These are phyloP conservation scores for Addax nasomaculatus DNA, from an alignment of 2,113 vertebrate genomes.

Conservation along the genomic window DNA sequence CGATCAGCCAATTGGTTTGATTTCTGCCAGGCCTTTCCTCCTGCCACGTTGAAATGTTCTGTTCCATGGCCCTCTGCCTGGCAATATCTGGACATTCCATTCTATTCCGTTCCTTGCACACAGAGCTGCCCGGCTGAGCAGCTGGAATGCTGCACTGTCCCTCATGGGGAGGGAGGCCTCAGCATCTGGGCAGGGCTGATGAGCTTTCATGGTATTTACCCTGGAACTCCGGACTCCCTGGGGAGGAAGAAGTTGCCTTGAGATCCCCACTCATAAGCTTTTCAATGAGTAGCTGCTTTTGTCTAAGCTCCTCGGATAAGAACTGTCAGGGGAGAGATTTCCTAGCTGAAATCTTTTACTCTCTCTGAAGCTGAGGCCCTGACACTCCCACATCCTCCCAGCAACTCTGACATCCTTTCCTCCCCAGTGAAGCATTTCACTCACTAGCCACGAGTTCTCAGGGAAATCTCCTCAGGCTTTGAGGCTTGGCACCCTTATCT, in stretches of 20 bases:
- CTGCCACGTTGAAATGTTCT: not conserved
- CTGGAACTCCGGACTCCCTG: not conserved
- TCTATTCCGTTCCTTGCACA: not conserved
- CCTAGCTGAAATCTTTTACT: constrained; percentile 41
- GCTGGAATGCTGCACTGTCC: not conserved
- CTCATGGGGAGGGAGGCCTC: not conserved
- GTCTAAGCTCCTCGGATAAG: constrained; percentile 63
- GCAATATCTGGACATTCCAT: constrained; percentile 2
- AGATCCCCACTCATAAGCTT: constrained; percentile 30
- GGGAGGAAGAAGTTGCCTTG: constrained; percentile 23
- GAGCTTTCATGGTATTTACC: not conserved
- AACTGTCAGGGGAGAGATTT: constrained; percentile 53
- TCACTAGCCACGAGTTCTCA: not conserved
- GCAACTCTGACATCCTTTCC: not conserved
- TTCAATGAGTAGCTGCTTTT: constrained; percentile 35
- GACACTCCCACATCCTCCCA: not conserved
- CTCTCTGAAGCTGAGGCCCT: not conserved
- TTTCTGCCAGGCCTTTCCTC: not conserved
- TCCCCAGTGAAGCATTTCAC: not conserved
- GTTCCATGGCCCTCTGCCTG: not conserved
- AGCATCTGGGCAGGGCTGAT: not conserved
- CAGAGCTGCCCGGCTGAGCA: not conserved
- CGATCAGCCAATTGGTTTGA: not conserved
- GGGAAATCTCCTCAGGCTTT: not conserved
- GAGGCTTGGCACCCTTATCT: not conserved